Evolutionary conservation across 64 coral and sea anemone species (phyloP).

Genomic region (Pachyseris speciosa): DNA sequence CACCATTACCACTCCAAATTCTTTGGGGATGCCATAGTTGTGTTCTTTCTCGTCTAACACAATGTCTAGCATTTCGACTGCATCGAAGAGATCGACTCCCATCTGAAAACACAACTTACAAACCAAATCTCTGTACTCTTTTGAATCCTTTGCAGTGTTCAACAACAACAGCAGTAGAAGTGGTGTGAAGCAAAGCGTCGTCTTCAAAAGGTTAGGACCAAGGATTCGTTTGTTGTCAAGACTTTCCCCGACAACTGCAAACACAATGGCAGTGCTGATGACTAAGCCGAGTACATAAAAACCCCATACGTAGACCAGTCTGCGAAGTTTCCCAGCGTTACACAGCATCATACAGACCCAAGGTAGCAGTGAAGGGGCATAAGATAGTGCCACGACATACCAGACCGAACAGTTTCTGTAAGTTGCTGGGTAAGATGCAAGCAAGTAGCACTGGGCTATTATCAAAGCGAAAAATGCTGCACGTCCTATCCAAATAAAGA

Average conservation of each 20-base stretch:
- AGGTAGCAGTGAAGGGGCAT: background rate
- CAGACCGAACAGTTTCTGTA: background rate
- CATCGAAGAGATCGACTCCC: constrained; percentile 64
- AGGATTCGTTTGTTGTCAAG: too few species aligned
- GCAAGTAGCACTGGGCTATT: background rate
- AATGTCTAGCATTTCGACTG: constrained; percentile 44
- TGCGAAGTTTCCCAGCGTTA: too few species aligned
- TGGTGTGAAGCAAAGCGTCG: too few species aligned
- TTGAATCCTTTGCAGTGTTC: constrained; percentile 13
- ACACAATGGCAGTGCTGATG: too few species aligned
- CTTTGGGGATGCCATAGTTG: background rate
- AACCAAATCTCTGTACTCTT: background rate
- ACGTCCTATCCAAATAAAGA: background rate
- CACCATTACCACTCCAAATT: constrained; percentile 11
- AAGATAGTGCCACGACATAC: background rate
- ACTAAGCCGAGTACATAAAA: too few species aligned
- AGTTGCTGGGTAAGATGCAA: background rate
- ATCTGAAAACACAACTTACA: too few species aligned
- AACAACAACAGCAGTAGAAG: constrained; percentile 47
- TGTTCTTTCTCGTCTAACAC: constrained; percentile 29
- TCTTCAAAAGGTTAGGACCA: too few species aligned
- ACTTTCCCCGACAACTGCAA: too few species aligned
- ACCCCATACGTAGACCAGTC: too few species aligned
- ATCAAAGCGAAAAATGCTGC: background rate
- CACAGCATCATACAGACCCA: too few species aligned